phyloP scores from a whole-genome alignment of 1,140 invertebrate species.

The Hycleus phaleratus region DNA sequence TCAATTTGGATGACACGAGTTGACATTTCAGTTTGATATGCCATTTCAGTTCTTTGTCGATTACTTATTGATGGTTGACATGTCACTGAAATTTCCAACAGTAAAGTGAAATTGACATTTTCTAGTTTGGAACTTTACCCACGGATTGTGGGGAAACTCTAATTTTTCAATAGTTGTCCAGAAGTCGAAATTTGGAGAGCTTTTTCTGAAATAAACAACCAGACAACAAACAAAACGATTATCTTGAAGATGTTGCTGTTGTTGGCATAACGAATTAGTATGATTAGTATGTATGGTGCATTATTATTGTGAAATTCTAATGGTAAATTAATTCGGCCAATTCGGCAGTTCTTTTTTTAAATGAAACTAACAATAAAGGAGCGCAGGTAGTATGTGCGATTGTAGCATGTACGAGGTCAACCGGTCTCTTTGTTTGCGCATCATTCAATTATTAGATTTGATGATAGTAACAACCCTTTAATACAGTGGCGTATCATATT shows the following conservation, averaged over 20 bases:
- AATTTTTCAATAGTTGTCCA: too few species aligned
- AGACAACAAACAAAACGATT: too few species aligned
- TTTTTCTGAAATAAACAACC: too few species aligned
- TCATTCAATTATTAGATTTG: too few species aligned
- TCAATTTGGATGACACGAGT: conserved; percentile 12
- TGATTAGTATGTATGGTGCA: conserved; percentile 12
- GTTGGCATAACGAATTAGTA: conserved; percentile 4
- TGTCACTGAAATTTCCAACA: conserved; percentile 4
- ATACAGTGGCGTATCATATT: not conserved
- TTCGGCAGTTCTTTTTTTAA: too few species aligned
- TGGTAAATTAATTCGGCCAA: conserved; percentile 13
- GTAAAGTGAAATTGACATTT: conserved; percentile 9
- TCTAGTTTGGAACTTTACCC: too few species aligned
- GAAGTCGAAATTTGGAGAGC: too few species aligned
- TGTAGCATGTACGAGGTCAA: conserved; percentile 20
- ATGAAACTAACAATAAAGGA: too few species aligned
- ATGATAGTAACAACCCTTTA: conserved; percentile 9
- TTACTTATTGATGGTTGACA: conserved; percentile 10
- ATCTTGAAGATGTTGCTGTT: too few species aligned
- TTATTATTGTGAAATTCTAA: conserved; percentile 16
- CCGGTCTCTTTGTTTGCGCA: conserved; percentile 9
- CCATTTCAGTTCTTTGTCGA: conserved; percentile 11
- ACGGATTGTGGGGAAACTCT: too few species aligned
- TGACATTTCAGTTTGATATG: conserved; percentile 14
- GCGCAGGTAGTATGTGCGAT: conserved; percentile 15